A percentile compares a stretch with the other conserved stretches of the same genome.
Evolutionary conservation across 2,888 invertebrate species (phyloP).

Genomic region (Polia nebulosa): DNA sequence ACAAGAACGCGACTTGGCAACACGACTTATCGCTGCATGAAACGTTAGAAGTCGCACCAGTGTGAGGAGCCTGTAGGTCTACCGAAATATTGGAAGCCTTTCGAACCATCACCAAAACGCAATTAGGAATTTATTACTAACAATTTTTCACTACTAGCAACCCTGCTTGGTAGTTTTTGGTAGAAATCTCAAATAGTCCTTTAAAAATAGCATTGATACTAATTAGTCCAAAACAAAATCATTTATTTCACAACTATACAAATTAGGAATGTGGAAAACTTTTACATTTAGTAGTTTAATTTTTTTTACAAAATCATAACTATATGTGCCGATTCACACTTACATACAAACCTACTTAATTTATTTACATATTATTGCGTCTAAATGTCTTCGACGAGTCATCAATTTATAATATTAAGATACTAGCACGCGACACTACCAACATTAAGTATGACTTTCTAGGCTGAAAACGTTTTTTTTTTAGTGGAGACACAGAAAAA

Average conservation of each 20-base stretch:
- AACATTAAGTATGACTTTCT: not conserved
- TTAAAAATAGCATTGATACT: constrained; percentile 50
- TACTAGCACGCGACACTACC: not conserved
- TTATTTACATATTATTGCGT: constrained; percentile 45
- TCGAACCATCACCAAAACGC: constrained; percentile 35
- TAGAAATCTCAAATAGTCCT: constrained; percentile 49
- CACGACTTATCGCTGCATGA: not conserved
- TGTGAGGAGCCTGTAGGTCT: not conserved
- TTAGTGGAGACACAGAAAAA: constrained; percentile 18
- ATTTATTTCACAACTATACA: constrained; percentile 59
- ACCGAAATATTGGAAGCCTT: not conserved
- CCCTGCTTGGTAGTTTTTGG: constrained; percentile 54
- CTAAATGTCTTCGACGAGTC: not conserved
- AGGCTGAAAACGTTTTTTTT: not conserved
- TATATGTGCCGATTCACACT: not conserved
- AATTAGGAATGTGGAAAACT: constrained; percentile 40
- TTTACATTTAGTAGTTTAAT: constrained; percentile 43
- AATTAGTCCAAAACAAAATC: constrained; percentile 46
- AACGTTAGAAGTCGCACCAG: not conserved
- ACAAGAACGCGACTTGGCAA: constrained; percentile 6
- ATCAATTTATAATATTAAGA: constrained; percentile 2
- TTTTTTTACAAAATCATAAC: not conserved
- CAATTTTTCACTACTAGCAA: constrained; percentile 49
- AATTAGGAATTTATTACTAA: not conserved
- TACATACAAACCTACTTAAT: constrained; percentile 27